Evolutionary conservation across 2,888 invertebrate species (phyloP), one percentile per base, ranked within the genome.

Genomic region (Mylabris sibirica): DNA sequence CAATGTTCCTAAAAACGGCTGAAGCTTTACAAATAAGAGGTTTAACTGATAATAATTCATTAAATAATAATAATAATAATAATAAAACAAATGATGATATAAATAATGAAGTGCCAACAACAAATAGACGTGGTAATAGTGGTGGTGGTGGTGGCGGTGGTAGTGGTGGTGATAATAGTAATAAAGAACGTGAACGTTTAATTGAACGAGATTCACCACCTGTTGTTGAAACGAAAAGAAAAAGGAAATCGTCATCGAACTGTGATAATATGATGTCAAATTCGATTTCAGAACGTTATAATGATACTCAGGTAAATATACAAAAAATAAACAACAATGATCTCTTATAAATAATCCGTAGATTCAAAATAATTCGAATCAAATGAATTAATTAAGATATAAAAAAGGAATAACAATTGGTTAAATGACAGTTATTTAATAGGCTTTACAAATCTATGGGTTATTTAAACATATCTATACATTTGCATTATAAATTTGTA

Each of bases 11-110:
- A 84, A 94, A 94, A 89, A 96, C 95, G 82, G 95, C 95, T 78
- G 95, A 95, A 87, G 94, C 95, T 79, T 89, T 96, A 87, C 95
- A 96, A 90, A 94, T 93, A 76, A 87, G 95, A 86, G 96, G 95
- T 82, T 90, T 96, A 83, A 94, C 95, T 81, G 95, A 95, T 88
- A 94, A 93, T 86, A 93, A 92, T 88, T 91, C 84, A 67, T 77
- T 88, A 81, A 87, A 87, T 82, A 84, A 84, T 78, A 86, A 85
- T 38, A 38, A 38, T 38, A 38, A 38, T 38, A 38, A 38, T 38
- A 38, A 49, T 20, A 49, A 41, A 41, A 41, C 41, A 79, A 78
- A 77, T 63, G 81, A 79, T 53, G 81, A 81, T 64, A 72, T 74
- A 65, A 75, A 75, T 49, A 49, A 49, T 67, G 80, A 79, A 75